These are phyloP conservation scores for Saccopteryx leptura DNA, from an alignment of 2,113 vertebrate genomes.

Conservation along the genomic window DNA sequence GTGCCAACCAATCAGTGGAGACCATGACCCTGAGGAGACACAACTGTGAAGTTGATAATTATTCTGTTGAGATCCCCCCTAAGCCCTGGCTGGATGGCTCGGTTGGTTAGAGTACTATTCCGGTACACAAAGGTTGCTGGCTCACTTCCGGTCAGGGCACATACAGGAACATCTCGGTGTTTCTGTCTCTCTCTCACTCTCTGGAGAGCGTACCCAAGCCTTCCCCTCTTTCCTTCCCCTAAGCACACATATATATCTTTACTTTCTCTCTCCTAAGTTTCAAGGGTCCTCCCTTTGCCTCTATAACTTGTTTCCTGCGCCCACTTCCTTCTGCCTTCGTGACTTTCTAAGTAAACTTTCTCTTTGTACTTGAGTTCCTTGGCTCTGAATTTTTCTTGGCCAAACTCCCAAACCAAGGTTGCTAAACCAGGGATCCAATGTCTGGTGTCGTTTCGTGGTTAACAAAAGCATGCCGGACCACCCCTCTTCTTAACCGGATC, in stretches of 20 bases:
- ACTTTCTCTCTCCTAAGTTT: not conserved
- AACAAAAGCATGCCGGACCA: not conserved
- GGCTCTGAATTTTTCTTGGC: not conserved
- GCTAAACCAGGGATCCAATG: not conserved
- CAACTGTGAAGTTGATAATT: too few species aligned
- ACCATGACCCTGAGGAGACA: too few species aligned
- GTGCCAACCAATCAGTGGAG: too few species aligned
- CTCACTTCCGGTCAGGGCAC: too few species aligned
- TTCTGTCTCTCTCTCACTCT: too few species aligned
- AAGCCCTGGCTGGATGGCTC: too few species aligned
- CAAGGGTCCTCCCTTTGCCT: not conserved
- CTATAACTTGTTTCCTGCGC: not conserved
- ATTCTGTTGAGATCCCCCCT: too few species aligned
- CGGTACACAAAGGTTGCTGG: too few species aligned
- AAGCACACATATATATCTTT: not conserved
- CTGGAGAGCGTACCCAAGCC: too few species aligned
- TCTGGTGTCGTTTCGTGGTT: not conserved
- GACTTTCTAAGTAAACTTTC: not conserved
- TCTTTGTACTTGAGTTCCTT: not conserved
- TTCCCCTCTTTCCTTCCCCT: not conserved
- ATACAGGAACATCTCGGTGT: too few species aligned
- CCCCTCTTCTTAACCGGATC: not conserved
- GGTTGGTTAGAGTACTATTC: too few species aligned
- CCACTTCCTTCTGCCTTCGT: not conserved
- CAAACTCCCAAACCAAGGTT: not conserved